Evolutionary conservation across 2,888 invertebrate genomes (phyloP).

Genomic region (Agrotis segetum): DNA sequence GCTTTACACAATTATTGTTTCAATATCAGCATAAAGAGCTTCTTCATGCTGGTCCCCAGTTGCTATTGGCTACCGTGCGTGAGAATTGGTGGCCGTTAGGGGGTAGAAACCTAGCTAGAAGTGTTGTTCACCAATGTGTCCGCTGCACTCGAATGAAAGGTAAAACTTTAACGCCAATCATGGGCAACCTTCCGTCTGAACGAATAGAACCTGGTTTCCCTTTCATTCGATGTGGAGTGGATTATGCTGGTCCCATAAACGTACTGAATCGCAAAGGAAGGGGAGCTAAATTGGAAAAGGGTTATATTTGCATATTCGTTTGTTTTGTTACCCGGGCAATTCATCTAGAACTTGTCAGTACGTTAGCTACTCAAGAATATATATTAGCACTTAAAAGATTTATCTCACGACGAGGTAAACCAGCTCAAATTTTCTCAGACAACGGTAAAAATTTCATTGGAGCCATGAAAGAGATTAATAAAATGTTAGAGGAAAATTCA

Average conservation of each 20-base stretch:
- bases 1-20: neutral
- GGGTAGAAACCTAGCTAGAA: neutral
- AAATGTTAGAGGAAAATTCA: too few species aligned
- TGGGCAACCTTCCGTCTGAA: neutral
- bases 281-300: neutral
- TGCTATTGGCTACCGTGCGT: neutral
- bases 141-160: constrained; percentile 7
- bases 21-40: neutral
- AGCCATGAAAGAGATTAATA: neutral
- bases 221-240: constrained; percentile 8
- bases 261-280: constrained; percentile 5
- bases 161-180: neutral
- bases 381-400: constrained; percentile 1
- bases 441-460: constrained; percentile 10
- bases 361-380: neutral
- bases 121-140: neutral
- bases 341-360: neutral
- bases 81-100: constrained; percentile 10
- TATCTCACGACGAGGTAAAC: neutral
- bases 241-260: neutral
- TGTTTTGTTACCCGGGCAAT: neutral
- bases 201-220: neutral
- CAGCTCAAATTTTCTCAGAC: neutral
- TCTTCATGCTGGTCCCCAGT: neutral
- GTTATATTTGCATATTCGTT: constrained; percentile 3